Base-by-base conservation (phyloP, 2,888 invertebrate genomes). In the Torymus aiolomorphi region DNA sequence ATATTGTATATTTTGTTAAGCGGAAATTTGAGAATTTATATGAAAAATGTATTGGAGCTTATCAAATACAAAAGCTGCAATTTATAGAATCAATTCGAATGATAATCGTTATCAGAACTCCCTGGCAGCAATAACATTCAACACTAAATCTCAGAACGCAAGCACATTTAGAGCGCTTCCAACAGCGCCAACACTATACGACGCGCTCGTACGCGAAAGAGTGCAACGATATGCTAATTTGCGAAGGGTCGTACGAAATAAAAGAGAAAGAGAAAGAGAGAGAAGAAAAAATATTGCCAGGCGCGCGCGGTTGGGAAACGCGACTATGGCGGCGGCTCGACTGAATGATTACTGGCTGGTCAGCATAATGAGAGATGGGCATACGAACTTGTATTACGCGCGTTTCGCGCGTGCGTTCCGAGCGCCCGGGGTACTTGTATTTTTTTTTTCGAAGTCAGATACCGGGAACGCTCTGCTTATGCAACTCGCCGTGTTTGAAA, bases 331-430 rank as follows among this genome's bases (percentile, higher is more conserved):
- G 31, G 31, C 31, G 51, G 75, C 78, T 76, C 74, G 79, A 71
- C 65, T 66, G 77, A 80, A 82, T 79, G 82, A 83, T 82, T 82
- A 81, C 77, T 80, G 82, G 11, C 78, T 71, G 82, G 81, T 84
- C 84, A 84, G 84, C 83, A 72, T 82, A 83, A 84, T 83, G 79
- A 84, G 83, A 84, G 82, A 80, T 78, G 78, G 67, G 31, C 49
- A 56, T 24, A 69, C 63, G 77, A 75, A 74, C 77, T 74, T 52
- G 70, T 75, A 70, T 77, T 76, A 77, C 65, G 65, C 63, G 75
- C 69, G 76, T 69, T 76, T 74, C 71, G 74, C 72, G 75, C 67
- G 76, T 75, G 72, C 74, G 75, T 74, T 4, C 31, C 31, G 4
- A 31, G 31, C 31, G 31, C 31, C 31, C 31, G 31, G 31, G 31